Evolutionary conservation across 2,888 invertebrate genomes (phyloP).

Genomic region (Drosophila prostipennis): DNA sequence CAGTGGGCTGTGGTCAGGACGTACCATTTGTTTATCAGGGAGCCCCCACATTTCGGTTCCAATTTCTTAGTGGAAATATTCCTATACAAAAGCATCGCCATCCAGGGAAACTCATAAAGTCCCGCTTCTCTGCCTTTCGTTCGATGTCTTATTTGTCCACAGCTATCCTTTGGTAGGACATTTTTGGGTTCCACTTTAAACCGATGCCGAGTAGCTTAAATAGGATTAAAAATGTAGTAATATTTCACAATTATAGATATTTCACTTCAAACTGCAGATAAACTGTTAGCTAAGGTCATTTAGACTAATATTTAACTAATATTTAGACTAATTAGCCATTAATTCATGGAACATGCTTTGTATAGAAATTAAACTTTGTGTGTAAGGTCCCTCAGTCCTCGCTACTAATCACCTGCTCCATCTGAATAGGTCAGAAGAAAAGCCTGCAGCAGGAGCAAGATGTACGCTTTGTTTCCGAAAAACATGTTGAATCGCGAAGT

Average conservation of each 20-base stretch:
- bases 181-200: no score
- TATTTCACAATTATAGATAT: no score
- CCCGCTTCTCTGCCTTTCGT: neutral
- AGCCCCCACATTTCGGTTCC: neutral
- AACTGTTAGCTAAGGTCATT: no score
- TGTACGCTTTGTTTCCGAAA: neutral
- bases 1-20: slow-evolving; percentile 21
- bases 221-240: no score
- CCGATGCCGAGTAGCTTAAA: no score
- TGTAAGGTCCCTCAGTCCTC: no score
- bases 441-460: neutral
- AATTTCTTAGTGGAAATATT: neutral
- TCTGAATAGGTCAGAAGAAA: neutral
- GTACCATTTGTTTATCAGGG: slow-evolving; percentile 5
- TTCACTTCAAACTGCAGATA: no score
- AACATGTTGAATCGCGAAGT: neutral
- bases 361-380: no score
- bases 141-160: neutral
- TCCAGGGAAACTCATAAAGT: neutral
- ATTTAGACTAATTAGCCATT: no score
- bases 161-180: neutral
- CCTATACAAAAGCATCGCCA: neutral
- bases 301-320: no score
- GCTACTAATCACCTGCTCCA: neutral
- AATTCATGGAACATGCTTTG: no score